Evolutionary conservation across 2,797 vertebrate genomes (phyloP), one percentile per base, ranked within the genome.

Genomic region (Novumbra hubbsi): DNA sequence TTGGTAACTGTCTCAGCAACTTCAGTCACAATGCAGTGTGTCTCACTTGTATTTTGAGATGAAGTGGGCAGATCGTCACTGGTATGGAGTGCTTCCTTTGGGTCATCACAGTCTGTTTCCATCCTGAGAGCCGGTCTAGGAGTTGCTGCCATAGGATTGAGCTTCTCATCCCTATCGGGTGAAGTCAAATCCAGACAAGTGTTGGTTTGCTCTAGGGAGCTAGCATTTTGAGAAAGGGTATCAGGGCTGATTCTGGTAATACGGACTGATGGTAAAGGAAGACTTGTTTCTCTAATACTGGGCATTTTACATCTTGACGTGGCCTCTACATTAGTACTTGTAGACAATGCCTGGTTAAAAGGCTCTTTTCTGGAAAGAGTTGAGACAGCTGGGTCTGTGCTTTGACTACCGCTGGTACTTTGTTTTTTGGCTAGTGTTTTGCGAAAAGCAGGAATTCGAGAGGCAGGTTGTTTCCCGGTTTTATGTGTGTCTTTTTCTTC

Each of bases 361-460:
- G 72, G 0, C 4, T 91, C 88, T 38, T 72, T 88, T 67, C 69
- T 85, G 69, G 80, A 52, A 30, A 70, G 32, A 1, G 60, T n/a
- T 41, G 55, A 57, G 30, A 12, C 38, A 24, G 76, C n/a, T 8
- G 77, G 76, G 14, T 57, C 52, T n/a, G 57, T 8, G 67, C 0
- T 68, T 30, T 75, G 86, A 73, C 62, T 68, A 1, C n/a, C 11
- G 27, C 41, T 1, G 0, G 68, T 16, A 6, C 89, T 82, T 55
- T 88, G 84, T 70, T 92, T 93, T 49, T 88, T 88, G 73, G 78
- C 71, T 57, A 77, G 4, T 5, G 83, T 72, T 79, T 83, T 89
- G 6, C 90, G 90, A 76, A 93, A 93, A 68, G 93, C 94, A 15
- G 94, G 94, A 71, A 94, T 94, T 8, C 93, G 85, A 45, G 93